Evolutionary conservation across 2,888 invertebrate genomes (phyloP), one percentile per base, ranked within the genome.

Genomic region (Corythucha ciliata): DNA sequence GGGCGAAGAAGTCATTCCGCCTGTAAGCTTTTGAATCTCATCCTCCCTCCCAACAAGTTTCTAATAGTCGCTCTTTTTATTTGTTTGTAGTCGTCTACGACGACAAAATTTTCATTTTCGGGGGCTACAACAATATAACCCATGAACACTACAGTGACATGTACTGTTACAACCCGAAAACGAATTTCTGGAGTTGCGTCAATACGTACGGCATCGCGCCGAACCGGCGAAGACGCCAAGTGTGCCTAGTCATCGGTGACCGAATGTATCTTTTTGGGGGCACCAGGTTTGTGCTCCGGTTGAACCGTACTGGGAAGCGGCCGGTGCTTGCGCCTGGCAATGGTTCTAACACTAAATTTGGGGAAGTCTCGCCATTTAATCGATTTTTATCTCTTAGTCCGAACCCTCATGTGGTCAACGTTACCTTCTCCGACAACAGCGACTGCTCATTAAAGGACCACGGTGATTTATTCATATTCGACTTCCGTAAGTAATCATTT

Each of bases 1-100:
- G 90, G 91, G 29, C 72, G 93, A 57, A 74, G 93, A 41, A 91
- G 90, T 67, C 92, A 93, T 72, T 91, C 92, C 56, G 85, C 90
- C 61, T 91, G 89, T 89, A 74, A 77, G 81, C 66, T 53, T 42
- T 42, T 25, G 5, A 20, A 4, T 24, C 6, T 14, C 3, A 14
- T 33, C 3, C 16, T n/a, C 36, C 10, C 20, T 10, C 7, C 24
- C 24, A 7, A 20, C 40, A 10, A 10, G 6, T 39, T 39, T 10
- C 20, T 39, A 14, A 7, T 7, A 8, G 21, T 39, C 24, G n/a
- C 29, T 29, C 12, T 29, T 29, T 29, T 24, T 49, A 26, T 49
- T 55, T 58, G 59, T 57, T 78, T 79, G 52, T 69, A 89, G 89
- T 90, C 79, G 71, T 81, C 5, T 78, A 85, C 65, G 75, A 81